A percentile compares a stretch with the other conserved stretches of the same genome.
Conservation (phyloP, 1,140 invertebrate genomes). For the Zophobas atratus region DNA sequence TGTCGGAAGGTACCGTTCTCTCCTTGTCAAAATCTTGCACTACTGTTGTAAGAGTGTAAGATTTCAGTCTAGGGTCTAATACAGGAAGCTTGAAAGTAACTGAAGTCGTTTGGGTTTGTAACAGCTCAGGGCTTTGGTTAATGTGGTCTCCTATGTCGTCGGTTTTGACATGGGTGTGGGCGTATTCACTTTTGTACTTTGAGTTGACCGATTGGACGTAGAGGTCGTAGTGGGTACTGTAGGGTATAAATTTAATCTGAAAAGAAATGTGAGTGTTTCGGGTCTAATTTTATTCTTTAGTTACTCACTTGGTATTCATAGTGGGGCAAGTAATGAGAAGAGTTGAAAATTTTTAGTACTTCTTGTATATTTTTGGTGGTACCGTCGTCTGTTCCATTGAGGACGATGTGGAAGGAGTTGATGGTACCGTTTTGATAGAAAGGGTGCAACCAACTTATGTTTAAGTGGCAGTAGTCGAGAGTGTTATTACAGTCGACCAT, state of each 20-base stretch:
- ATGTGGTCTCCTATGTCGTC: constrained; percentile 59
- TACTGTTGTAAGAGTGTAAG: constrained; percentile 52
- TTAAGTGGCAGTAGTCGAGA: constrained; percentile 59
- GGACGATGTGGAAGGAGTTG: constrained; percentile 57
- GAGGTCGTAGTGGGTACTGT: constrained; percentile 55
- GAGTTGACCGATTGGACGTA: constrained; percentile 57
- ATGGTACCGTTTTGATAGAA: constrained; percentile 60
- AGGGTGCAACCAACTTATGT: constrained; percentile 59
- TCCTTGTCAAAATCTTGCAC: constrained; percentile 59
- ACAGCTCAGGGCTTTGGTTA: constrained; percentile 57
- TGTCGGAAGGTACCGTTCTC: constrained; percentile 39
- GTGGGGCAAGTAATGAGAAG: constrained; percentile 50
- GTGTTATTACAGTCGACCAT: constrained; percentile 55
- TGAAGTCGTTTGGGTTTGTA: constrained; percentile 51
- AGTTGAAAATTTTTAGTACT: constrained; percentile 54
- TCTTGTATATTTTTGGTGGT: constrained; percentile 53
- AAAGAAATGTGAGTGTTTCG: constrained; percentile 45
- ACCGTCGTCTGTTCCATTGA: constrained; percentile 57
- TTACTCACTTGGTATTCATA: constrained; percentile 59
- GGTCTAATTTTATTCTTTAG: not conserved
- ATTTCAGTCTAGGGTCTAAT: constrained; percentile 54
- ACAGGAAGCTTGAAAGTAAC: constrained; percentile 55
- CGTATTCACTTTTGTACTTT: constrained; percentile 56
- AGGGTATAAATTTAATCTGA: constrained; percentile 61
- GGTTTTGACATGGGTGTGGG: constrained; percentile 49